Percentiles rank a stretch among this genome's conserved stretches.
These are phyloP conservation scores for Calliopum simillimum DNA, from an alignment of 2,888 invertebrate genomes.

Conservation along the genomic window DNA sequence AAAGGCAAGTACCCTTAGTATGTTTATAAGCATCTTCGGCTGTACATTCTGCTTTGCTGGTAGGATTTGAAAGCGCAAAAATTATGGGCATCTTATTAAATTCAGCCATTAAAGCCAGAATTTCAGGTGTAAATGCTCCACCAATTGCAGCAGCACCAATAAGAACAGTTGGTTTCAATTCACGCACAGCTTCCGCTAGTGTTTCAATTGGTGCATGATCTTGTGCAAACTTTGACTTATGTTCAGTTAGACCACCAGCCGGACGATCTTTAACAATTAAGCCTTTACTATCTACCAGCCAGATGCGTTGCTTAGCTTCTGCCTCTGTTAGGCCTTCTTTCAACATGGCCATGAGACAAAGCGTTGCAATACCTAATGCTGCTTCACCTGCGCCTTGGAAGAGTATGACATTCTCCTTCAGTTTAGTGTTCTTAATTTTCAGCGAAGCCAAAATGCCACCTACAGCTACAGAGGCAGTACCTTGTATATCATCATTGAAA, in stretches of 20 bases:
- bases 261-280: conserved; percentile 90
- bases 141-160: conserved; percentile 95
- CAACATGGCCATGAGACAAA: conserved; percentile 93
- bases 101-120: conserved; percentile 87
- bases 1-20: conserved; percentile 92
- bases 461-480: conserved; percentile 95
- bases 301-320: conserved; percentile 86
- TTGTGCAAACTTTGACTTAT: conserved; percentile 87
- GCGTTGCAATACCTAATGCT: conserved; percentile 90
- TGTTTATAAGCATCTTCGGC: conserved; percentile 94
- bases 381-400: conserved; percentile 99
- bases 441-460: conserved; percentile 92
- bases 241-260: conserved; percentile 81
- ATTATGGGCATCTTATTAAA: conserved; percentile 90
- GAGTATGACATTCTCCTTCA: conserved; percentile 88
- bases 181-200: conserved; percentile 83
- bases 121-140: conserved; percentile 91
- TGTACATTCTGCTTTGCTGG: conserved; percentile 98
- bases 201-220: conserved; percentile 80
- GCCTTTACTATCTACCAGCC: conserved; percentile 97
- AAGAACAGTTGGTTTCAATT: conserved; percentile 87
- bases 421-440: conserved; percentile 82
- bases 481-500: conserved; percentile 99
- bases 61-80: conserved; percentile 98
- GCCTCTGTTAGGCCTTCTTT: conserved; percentile 81